A percentile compares a stretch with the other conserved stretches of the same genome.
These are phyloP conservation scores for Bergia sp. DNA, from an alignment of 92 coral and sea anemone species.

Conservation along the genomic window DNA sequence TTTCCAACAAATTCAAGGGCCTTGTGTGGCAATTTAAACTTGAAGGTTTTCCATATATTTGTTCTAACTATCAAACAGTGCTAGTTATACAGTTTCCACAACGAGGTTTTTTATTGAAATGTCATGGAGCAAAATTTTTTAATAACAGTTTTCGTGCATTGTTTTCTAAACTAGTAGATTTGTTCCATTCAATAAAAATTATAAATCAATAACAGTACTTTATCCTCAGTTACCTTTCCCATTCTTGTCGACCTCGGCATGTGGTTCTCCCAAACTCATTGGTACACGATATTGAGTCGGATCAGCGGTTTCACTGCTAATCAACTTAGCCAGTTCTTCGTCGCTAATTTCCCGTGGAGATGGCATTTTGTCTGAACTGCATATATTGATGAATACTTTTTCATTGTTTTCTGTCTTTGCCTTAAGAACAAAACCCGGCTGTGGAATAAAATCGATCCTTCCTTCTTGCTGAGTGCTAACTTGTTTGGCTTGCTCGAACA, in stretches of 20 bases:
- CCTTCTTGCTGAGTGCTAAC: slow-evolving; percentile 50
- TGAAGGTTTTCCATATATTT: no score
- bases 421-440: slow-evolving; percentile 90
- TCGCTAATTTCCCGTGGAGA: slow-evolving; percentile 83
- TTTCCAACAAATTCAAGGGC: no score
- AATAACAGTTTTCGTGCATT: no score
- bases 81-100: no score
- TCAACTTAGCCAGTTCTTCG: slow-evolving; percentile 69
- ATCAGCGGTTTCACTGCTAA: slow-evolving; percentile 70
- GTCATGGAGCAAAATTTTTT: no score
- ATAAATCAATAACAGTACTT: no score
- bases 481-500: slow-evolving; percentile 66
- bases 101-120: no score
- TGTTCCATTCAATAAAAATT: no score
- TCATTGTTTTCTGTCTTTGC: slow-evolving; percentile 69
- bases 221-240: slow-evolving; percentile 73
- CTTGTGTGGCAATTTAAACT: no score
- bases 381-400: slow-evolving; percentile 89
- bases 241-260: slow-evolving; percentile 88
- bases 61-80: no score
- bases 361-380: slow-evolving; percentile 85
- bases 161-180: no score
- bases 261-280: slow-evolving; percentile 92
- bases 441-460: slow-evolving; percentile 71
- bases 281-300: slow-evolving; percentile 89